Base-by-base conservation (phyloP, 2,797 vertebrate genomes). In the Pangasius sanitwongsei region DNA sequence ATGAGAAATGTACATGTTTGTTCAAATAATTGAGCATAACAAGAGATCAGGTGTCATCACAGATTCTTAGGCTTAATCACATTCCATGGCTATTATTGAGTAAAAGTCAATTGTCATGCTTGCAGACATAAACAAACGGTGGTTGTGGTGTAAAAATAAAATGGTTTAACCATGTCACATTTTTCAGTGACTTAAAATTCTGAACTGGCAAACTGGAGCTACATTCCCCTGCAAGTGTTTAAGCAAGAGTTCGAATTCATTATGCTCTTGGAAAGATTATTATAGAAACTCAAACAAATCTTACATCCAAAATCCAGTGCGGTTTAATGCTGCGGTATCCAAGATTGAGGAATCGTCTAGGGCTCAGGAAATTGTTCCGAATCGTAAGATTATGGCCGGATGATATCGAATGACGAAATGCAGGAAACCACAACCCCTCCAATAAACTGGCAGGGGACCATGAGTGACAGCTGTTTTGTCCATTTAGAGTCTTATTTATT, bases 391-490 rank as follows among this genome's bases (percentile, higher is more conserved):
- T 93, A 92, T 92, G 92, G 92, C 91, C 86, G 91, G 93, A 92
- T 93, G 92, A 89, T 89, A 92, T 90, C 89, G 90, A 85, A 93
- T 95, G 94, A 94, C 89, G 92, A 95, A 94, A 95, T 90, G 83
- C 93, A 94, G 94, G 93, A 93, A 94, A 95, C 94, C 94, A 92
- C 93, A 94, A 92, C 78, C 88, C 92, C 89, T 94, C 93, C 94
- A 93, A 93, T 94, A 93, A 94, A 94, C 92, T 94, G 94, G 92
- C 94, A 92, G 92, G 90, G 91, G 89, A 92, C 91, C 92, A 93
- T 95, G 93, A 94, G 92, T 93, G 94, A 94, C 93, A 93, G 94
- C 93, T 94, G 94, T 92, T 94, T 93, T 94, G 93, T 86, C 91
- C 92, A 94, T 94, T 94, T 89, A 91, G 90, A 92, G 84, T 82